Evolutionary conservation across 2,888 invertebrate species (phyloP).

Genomic region (Lasioglossum marginatum): DNA sequence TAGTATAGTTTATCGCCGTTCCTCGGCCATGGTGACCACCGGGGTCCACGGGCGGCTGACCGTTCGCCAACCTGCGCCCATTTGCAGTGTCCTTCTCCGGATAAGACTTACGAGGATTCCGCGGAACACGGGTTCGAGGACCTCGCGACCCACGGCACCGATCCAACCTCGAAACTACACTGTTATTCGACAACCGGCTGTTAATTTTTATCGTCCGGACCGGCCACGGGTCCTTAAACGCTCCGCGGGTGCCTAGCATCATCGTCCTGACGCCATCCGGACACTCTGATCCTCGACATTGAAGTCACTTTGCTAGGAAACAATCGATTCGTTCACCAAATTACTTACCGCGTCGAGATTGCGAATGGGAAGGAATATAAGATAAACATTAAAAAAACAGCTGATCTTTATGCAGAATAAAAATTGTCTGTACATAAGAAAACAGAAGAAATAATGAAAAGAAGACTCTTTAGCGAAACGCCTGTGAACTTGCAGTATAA

Average conservation of each 20-base stretch:
- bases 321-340: neutral
- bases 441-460: neutral
- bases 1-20: conserved; percentile 73
- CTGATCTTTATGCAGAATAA: no score
- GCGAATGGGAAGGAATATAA: no score
- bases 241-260: neutral
- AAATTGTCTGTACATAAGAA: no score
- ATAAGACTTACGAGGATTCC: conserved; percentile 57
- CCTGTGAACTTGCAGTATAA: neutral
- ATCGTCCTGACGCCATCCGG: neutral
- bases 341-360: no score
- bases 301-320: neutral
- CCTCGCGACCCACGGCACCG: conserved; percentile 31
- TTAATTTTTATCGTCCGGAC: conserved; percentile 23
- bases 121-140: conserved; percentile 44
- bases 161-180: conserved; percentile 1
- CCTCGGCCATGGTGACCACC: conserved; percentile 36
- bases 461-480: no score
- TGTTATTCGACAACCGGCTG: conserved; percentile 8
- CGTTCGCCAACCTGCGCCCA: conserved; percentile 56
- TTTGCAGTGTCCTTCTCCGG: conserved; percentile 55
- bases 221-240: neutral
- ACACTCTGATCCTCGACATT: neutral
- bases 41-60: conserved; percentile 43
- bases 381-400: no score